Conservation (phyloP, 2,113 vertebrate species). For the Cygnus buccinator region DNA sequence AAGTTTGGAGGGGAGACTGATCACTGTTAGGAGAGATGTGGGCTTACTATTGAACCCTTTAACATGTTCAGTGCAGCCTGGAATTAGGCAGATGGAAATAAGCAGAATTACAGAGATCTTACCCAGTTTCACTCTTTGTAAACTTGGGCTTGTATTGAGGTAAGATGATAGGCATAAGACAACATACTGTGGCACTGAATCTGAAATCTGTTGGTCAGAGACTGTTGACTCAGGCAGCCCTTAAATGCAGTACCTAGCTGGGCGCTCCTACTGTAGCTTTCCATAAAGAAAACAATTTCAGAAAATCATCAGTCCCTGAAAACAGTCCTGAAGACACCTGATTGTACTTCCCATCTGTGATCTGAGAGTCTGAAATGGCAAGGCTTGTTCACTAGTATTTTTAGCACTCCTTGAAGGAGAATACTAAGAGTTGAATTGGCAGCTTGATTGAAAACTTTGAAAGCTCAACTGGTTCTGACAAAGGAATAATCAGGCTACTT, state of each 20-base stretch:
- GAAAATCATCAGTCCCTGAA: not conserved
- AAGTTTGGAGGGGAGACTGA: not conserved
- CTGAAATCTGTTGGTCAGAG: not conserved
- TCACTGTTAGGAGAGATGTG: not conserved
- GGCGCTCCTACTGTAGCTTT: not conserved
- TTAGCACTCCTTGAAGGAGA: not conserved
- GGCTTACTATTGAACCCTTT: not conserved
- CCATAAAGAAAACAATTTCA: not conserved
- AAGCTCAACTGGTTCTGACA: not conserved
- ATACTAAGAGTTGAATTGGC: not conserved
- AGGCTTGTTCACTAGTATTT: not conserved
- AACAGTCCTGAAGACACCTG: not conserved
- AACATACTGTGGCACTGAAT: not conserved
- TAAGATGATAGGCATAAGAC: not conserved
- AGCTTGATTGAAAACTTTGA: not conserved
- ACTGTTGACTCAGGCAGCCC: not conserved
- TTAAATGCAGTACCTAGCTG: not conserved
- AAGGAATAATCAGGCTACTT: not conserved
- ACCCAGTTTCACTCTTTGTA: not conserved
- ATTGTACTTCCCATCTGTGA: not conserved
- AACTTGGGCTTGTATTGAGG: not conserved
- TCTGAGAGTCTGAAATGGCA: not conserved
- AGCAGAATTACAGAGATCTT: not conserved
- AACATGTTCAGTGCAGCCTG: not conserved
- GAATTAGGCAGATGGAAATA: not conserved